phyloP scores from a whole-genome alignment of 2,113 vertebrate species.

The Zonotrichia leucophrys region DNA sequence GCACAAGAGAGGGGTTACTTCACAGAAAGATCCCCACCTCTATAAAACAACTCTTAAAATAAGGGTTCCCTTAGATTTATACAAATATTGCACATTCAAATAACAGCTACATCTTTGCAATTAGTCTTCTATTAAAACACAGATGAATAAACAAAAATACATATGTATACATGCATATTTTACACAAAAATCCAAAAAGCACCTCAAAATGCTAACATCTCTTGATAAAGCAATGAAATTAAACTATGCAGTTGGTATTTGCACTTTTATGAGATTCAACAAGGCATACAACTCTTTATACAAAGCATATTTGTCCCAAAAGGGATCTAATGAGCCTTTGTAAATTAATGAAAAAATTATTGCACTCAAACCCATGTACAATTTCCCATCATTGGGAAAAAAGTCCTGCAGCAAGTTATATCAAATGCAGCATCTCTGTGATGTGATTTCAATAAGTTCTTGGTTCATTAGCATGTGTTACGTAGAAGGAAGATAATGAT shows the following conservation, averaged over 20 bases:
- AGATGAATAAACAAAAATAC: background rate
- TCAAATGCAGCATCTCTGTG: background rate
- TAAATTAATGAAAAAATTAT: background rate
- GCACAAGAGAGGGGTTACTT: background rate
- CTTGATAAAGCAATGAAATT: background rate
- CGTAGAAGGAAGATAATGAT: background rate
- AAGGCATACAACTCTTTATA: background rate
- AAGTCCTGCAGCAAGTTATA: background rate
- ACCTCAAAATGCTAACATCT: background rate
- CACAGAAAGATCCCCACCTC: background rate
- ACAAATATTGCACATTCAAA: background rate
- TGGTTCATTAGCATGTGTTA: background rate
- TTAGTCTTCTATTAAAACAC: background rate
- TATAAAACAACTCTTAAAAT: background rate
- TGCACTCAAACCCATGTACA: background rate
- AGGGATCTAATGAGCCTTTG: background rate
- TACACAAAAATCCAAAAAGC: background rate
- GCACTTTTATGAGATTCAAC: background rate
- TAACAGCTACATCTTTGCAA: background rate
- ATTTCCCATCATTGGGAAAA: background rate
- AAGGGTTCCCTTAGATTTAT: background rate
- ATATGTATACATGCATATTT: background rate
- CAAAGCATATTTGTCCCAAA: background rate
- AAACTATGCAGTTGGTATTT: background rate
- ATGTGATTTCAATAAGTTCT: background rate